Base-by-base conservation (phyloP, 2,797 vertebrate genomes). In the Eulemur rubriventer region DNA sequence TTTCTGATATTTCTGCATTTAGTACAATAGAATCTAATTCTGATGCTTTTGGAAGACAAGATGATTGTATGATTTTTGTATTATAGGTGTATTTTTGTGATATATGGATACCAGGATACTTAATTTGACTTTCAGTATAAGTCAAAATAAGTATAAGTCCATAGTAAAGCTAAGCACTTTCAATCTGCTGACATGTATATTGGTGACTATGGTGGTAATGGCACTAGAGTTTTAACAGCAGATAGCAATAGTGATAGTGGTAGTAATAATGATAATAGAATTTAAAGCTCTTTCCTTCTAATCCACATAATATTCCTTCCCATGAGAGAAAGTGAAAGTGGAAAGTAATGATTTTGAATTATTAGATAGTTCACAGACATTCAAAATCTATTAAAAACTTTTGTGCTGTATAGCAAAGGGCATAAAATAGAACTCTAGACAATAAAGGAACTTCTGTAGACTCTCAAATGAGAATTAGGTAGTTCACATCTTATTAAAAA, bases 261-360 rank as follows among this genome's bases (percentile, higher is more conserved):
- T 33, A 50, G 20, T 43, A 61, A 69, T 35, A 61, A 67, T 1
- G 0, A 33, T 2, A 16, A 17, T 35, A 11, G n/a, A 52, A 67
- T 30, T 63, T 57, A 87, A 80, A 78, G n/a, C 12, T 46, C 85
- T 69, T 93, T 52, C 57, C 59, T 85, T 65, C 59, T 85, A 18
- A 17, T 33, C 26, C 26, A 78, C 17, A 8, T 46, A 63, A 5
- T 57, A 81, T 35, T 67, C 30, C 52, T 73, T 17, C 24, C 28
- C 46, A 26, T 61, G 35, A 95, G 18, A 86, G 11, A 91, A 57
- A 89, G 13, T 11, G 13, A 72, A 96, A 72, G 24, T 61, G 1
- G 24, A 93, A 79, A 92, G 13, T 43, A 50, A 50, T 59, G 3
- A 87, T 57, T 65, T 84, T 75, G 30, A 95, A 69, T 80, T 83